Evolutionary conservation across 1,140 invertebrate genomes (phyloP).

Genomic region (Plutomurus gul): DNA sequence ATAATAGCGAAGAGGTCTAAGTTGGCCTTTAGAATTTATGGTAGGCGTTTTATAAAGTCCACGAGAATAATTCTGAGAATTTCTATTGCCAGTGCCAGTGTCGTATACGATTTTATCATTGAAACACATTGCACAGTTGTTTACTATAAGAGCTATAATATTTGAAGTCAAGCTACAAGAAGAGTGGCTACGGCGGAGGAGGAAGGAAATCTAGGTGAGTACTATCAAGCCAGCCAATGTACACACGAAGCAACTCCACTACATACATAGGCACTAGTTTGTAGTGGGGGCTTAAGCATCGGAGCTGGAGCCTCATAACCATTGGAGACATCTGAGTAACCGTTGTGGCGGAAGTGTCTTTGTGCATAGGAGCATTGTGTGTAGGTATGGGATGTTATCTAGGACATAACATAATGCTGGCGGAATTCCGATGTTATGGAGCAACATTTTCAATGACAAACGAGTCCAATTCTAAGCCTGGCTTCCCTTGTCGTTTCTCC

Average conservation of each 20-base stretch:
- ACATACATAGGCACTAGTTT: background rate
- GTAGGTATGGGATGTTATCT: conserved; percentile 14
- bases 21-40: conserved; percentile 2
- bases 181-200: too few species aligned
- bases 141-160: too few species aligned
- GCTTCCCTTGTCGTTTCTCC: conserved; percentile 6
- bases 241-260: background rate
- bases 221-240: background rate
- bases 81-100: background rate
- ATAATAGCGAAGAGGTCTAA: background rate
- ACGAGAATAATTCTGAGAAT: background rate
- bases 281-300: background rate
- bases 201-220: conserved; percentile 7
- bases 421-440: conserved; percentile 39
- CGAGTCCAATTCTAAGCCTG: conserved; percentile 38
- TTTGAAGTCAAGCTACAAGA: too few species aligned
- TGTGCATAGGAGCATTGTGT: conserved; percentile 26
- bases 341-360: conserved; percentile 35
- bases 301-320: conserved; percentile 14
- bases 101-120: background rate
- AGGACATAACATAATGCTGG: conserved; percentile 32
- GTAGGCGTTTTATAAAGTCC: background rate
- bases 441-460: conserved; percentile 44
- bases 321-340: conserved; percentile 42
- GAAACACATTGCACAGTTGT: too few species aligned